Conservation (phyloP, 1,140 invertebrate genomes). For the Vanessa atalanta region DNA sequence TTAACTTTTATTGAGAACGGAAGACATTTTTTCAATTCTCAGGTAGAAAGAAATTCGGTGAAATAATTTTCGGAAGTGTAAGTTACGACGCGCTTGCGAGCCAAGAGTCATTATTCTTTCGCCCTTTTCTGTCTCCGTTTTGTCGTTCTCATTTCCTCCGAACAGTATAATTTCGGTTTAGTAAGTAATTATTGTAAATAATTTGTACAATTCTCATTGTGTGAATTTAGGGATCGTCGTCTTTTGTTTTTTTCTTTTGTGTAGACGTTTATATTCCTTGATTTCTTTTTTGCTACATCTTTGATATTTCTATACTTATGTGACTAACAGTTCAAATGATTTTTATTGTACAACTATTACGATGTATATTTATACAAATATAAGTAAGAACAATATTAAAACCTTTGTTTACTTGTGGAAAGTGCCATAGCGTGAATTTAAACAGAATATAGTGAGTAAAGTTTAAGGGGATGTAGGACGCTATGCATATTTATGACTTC, state of each 20-base stretch:
- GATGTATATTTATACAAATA: no score
- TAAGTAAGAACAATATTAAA: not conserved
- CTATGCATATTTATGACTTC: constrained; percentile 15
- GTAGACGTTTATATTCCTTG: not conserved
- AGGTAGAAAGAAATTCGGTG: constrained; percentile 10
- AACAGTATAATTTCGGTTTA: constrained; percentile 20
- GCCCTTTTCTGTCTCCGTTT: constrained; percentile 16
- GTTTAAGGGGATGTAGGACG: constrained; percentile 9
- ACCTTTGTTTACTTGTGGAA: constrained; percentile 11
- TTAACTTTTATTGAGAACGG: not conserved
- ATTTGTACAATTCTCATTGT: constrained; percentile 11
- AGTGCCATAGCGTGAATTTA: constrained; percentile 9
- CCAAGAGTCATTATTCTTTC: constrained; percentile 24
- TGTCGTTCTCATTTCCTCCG: constrained; percentile 24
- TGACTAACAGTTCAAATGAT: no score
- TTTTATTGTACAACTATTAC: no score
- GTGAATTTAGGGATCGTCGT: not conserved
- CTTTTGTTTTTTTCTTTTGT: no score
- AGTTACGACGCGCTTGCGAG: constrained; percentile 17
- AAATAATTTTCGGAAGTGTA: constrained; percentile 20
- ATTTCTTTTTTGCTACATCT: no score
- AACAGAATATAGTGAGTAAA: constrained; percentile 11
- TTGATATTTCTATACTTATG: no score
- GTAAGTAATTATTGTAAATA: constrained; percentile 9
- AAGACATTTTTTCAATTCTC: constrained; percentile 4